These are phyloP conservation scores for Ancistrus triradiatus DNA, from an alignment of 2,113 vertebrate species.

Conservation along the genomic window DNA sequence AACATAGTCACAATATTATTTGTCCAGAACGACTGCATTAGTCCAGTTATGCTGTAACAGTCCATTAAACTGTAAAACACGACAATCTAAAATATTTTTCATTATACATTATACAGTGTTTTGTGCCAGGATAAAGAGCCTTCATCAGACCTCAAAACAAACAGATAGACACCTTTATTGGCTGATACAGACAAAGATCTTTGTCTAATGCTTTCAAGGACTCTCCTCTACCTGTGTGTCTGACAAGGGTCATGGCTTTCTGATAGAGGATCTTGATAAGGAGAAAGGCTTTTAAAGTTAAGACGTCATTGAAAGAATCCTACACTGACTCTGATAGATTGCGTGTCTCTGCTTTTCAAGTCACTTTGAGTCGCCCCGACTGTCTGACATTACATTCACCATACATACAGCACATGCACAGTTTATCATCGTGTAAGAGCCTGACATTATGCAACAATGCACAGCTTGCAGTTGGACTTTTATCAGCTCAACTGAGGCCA, in stretches of 20 bases:
- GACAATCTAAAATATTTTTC: not conserved
- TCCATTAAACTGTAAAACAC: not conserved
- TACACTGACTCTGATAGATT: not conserved
- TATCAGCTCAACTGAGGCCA: slow-evolving; percentile 20
- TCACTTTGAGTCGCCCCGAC: not conserved
- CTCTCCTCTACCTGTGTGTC: slow-evolving; percentile 8
- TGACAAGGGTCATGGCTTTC: not conserved
- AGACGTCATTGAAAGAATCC: not conserved
- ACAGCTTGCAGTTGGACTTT: slow-evolving; percentile 18
- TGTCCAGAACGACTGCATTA: no score
- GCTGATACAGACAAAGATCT: slow-evolving; percentile 14
- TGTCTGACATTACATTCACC: not conserved
- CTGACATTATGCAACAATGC: slow-evolving; percentile 32
- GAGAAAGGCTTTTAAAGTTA: not conserved
- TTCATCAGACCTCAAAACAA: not conserved
- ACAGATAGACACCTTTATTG: slow-evolving; percentile 5
- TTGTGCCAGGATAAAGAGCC: not conserved
- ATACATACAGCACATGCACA: not conserved
- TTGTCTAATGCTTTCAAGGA: not conserved
- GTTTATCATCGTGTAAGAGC: not conserved
- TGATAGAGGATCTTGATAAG: slow-evolving; percentile 1
- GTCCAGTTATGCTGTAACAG: no score
- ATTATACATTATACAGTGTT: not conserved
- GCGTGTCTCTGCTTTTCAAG: not conserved
- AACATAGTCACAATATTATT: no score